Conservation (phyloP, 2,797 vertebrate species). For the Enteromius treurensis region DNA sequence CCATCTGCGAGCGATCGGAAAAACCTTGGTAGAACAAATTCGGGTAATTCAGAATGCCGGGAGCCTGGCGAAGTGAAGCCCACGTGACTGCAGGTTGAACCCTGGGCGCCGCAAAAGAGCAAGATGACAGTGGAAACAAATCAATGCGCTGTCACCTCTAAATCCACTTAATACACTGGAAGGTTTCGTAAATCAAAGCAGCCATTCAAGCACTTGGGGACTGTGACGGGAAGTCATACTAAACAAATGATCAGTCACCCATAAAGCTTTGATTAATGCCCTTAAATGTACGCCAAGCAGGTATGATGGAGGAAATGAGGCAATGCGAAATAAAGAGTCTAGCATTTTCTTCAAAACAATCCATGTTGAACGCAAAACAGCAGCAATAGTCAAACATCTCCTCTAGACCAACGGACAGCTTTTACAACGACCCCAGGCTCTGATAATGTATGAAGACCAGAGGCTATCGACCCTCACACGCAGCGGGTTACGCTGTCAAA, state of each 20-base stretch:
- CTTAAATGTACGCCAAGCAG: conserved; percentile 85
- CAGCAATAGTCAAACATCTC: conserved; percentile 69
- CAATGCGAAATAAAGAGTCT: neutral
- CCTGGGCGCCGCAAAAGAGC: conserved; percentile 75
- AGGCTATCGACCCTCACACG: conserved; percentile 43
- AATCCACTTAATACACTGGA: conserved; percentile 42
- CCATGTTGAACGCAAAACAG: neutral
- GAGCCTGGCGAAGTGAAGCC: conserved; percentile 82
- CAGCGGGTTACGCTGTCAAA: conserved; percentile 43
- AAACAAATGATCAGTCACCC: conserved; percentile 29
- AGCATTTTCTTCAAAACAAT: conserved; percentile 11
- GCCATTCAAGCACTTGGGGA: conserved; percentile 17
- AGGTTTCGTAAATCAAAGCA: conserved; percentile 34
- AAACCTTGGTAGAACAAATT: conserved; percentile 97
- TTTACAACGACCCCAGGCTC: conserved; percentile 12
- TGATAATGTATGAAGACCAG: conserved; percentile 39
- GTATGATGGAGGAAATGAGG: conserved; percentile 72
- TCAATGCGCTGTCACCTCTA: conserved; percentile 42
- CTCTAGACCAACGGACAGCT: conserved; percentile 21
- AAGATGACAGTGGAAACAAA: conserved; percentile 40
- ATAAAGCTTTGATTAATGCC: conserved; percentile 81
- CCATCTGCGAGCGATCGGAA: conserved; percentile 94
- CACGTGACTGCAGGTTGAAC: conserved; percentile 83
- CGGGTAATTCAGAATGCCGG: conserved; percentile 88
- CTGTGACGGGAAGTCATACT: conserved; percentile 7